Conservation (phyloP, 2,888 invertebrate genomes). For the Thelaira solivaga region DNA sequence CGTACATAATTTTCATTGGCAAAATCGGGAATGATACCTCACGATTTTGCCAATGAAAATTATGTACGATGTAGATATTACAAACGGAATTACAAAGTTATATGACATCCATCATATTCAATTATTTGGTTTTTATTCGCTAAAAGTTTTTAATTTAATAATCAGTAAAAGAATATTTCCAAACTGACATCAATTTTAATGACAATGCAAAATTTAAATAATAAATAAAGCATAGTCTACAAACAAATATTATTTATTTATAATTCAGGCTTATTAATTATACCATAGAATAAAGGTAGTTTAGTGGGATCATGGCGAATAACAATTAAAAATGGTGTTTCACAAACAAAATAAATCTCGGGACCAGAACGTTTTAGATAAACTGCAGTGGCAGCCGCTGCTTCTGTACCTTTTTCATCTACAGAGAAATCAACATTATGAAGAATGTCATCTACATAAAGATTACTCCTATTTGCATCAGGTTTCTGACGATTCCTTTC, state of each 20-base stretch:
- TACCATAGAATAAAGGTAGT: conserved; percentile 83
- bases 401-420: conserved; percentile 83
- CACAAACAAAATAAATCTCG: conserved; percentile 78
- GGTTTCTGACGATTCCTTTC: conserved; percentile 79
- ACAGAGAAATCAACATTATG: conserved; percentile 82
- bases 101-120: too few relatives aligned
- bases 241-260: conserved; percentile 30
- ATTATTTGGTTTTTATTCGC: too few relatives aligned
- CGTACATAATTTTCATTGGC: too few relatives aligned
- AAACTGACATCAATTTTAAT: too few relatives aligned
- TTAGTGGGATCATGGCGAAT: conserved; percentile 82
- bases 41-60: too few relatives aligned
- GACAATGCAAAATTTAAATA: too few relatives aligned
- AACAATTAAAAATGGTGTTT: conserved; percentile 83
- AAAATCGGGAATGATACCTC: too few relatives aligned
- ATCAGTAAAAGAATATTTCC: too few relatives aligned
- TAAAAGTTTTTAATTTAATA: too few relatives aligned
- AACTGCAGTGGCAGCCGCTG: conserved; percentile 81
- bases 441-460: conserved; percentile 80
- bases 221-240: too few relatives aligned
- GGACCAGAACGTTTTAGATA: conserved; percentile 79
- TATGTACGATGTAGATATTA: too few relatives aligned
- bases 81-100: too few relatives aligned
- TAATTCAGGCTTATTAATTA: conserved; percentile 79
- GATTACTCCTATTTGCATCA: conserved; percentile 74